phyloP scores from a whole-genome alignment of 2,797 vertebrate genomes.

The Setipinna tenuifilis region DNA sequence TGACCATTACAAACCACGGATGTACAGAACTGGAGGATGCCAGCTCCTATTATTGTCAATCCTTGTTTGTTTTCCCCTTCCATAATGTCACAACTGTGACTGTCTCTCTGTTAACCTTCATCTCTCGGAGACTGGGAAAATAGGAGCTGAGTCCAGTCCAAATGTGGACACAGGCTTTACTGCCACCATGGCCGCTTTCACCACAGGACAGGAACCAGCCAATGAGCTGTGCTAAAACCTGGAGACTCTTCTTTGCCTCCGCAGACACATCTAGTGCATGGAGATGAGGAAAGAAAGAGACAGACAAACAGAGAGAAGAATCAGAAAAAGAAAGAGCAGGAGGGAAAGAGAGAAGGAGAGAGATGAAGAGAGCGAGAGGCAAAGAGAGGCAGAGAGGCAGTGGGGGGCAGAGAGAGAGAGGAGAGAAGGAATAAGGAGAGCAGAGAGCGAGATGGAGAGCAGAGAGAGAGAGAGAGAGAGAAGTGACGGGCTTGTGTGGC shows the following conservation, averaged over 20 bases:
- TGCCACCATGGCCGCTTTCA: not conserved
- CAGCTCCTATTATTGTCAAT: not conserved
- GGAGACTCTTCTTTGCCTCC: not conserved
- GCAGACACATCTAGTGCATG: not conserved
- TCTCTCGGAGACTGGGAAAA: not conserved
- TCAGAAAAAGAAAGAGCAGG: too few relatives aligned
- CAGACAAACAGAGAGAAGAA: not conserved
- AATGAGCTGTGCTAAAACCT: not conserved
- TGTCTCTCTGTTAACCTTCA: not conserved
- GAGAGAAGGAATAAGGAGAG: constrained; percentile 37
- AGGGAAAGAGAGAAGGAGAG: too few relatives aligned
- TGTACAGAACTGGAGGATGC: not conserved
- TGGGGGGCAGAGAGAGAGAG: not conserved
- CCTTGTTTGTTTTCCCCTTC: not conserved
- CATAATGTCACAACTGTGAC: not conserved
- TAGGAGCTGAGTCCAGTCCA: not conserved
- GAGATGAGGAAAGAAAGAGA: not conserved
- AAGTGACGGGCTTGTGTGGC: constrained; percentile 85
- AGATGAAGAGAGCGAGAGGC: too few relatives aligned
- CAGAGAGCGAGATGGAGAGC: not conserved
- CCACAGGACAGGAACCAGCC: not conserved
- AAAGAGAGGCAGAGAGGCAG: too few relatives aligned
- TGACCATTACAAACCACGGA: not conserved
- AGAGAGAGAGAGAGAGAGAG: not conserved
- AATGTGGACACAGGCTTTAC: not conserved